phyloP scores from a whole-genome alignment of 2,797 vertebrate species.

The Lophotriccus pileatus region DNA sequence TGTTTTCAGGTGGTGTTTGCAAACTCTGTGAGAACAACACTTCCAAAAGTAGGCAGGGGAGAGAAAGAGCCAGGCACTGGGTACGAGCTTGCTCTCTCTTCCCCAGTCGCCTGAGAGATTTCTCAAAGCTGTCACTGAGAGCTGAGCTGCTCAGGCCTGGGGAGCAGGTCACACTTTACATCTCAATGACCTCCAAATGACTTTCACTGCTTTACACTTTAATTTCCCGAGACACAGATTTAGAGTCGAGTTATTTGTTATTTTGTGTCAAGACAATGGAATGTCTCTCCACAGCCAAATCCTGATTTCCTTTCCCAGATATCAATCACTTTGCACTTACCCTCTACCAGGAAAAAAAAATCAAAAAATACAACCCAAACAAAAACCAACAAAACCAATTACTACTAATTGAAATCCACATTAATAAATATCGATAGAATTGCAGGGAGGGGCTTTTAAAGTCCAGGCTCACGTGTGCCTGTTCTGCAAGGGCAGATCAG shows the following conservation, averaged over 20 bases:
- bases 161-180: background rate
- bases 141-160: background rate
- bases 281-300: constrained; percentile 20
- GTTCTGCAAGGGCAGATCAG: background rate
- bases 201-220: constrained; percentile 60
- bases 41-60: background rate
- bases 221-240: constrained; percentile 46
- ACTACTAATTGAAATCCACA: background rate
- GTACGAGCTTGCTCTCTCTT: rapidly evolving
- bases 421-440: background rate
- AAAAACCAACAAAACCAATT: background rate
- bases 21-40: background rate
- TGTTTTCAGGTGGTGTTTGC: background rate
- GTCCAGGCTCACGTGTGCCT: background rate
- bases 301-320: constrained; percentile 57
- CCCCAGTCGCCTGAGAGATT: rapidly evolving
- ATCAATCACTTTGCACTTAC: constrained; percentile 49
- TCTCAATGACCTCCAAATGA: constrained; percentile 39
- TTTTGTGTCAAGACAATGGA: constrained; percentile 54
- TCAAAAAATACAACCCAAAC: background rate
- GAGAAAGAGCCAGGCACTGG: background rate
- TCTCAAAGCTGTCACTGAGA: background rate
- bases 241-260: constrained; percentile 48
- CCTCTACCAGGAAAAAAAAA: background rate
- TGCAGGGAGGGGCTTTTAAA: constrained; percentile 6